A percentile compares a stretch with the other conserved stretches of the same genome.
Conservation (phyloP, 2,113 vertebrate species). For the Dendrocopos noguchii region DNA sequence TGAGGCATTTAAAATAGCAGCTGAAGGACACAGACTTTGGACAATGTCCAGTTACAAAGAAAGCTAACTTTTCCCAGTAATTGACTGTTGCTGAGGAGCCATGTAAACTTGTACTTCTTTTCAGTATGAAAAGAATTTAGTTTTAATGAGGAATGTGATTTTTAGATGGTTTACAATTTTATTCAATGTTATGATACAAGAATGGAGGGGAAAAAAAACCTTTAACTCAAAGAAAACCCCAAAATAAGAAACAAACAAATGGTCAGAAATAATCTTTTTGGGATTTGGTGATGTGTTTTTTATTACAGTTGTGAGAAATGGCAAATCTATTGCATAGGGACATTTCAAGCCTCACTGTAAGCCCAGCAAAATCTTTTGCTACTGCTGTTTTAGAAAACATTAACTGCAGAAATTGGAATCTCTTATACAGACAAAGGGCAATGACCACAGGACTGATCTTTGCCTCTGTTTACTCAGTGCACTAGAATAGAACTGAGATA, state of each 20-base stretch:
- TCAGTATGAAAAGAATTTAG: not conserved
- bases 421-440: not conserved
- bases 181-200: constrained; percentile 1
- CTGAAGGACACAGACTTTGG: constrained; percentile 65
- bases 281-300: not conserved
- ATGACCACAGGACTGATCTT: not conserved
- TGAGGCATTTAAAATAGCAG: constrained; percentile 47
- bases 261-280: not conserved
- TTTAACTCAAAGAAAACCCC: not conserved
- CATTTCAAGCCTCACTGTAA: not conserved
- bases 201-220: not conserved
- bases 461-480: not conserved
- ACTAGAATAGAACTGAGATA: not conserved
- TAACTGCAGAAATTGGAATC: not conserved
- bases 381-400: not conserved
- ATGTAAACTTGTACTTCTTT: not conserved
- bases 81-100: not conserved
- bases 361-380: not conserved
- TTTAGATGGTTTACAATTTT: not conserved
- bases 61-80: constrained; percentile 33
- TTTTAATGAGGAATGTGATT: not conserved
- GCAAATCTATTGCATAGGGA: not conserved
- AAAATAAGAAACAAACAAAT: not conserved
- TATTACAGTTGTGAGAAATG: constrained; percentile 16
- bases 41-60: constrained; percentile 10